A percentile compares a stretch with the other conserved stretches of the same genome.
Conservation (phyloP, 2,797 vertebrate species). For the Argyrosomus regius region DNA sequence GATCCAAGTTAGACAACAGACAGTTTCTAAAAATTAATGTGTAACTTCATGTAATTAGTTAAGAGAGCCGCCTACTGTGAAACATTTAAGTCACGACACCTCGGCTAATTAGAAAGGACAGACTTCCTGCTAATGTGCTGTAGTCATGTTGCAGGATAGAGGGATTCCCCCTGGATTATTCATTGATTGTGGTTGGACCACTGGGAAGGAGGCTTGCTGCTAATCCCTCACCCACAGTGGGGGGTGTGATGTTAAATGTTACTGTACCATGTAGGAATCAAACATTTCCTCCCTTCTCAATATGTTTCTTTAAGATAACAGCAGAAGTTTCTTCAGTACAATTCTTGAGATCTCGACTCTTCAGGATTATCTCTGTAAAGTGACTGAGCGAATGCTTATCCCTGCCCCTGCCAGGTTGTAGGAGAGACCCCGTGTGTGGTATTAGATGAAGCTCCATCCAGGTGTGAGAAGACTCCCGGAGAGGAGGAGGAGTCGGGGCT, state of each 20-base stretch:
- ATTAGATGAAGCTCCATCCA: slow-evolving; percentile 83
- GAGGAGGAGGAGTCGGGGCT: slow-evolving; percentile 82
- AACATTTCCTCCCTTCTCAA: slow-evolving; percentile 3
- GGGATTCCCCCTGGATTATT: slow-evolving; percentile 79
- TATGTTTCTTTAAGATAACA: background rate
- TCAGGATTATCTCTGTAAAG: slow-evolving; percentile 1
- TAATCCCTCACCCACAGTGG: slow-evolving; percentile 62
- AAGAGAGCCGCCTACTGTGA: background rate
- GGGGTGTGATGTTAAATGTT: slow-evolving; percentile 37
- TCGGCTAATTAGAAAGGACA: slow-evolving; percentile 51
- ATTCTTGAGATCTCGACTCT: background rate
- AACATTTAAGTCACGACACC: slow-evolving; percentile 4
- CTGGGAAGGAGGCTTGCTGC: slow-evolving; percentile 54
- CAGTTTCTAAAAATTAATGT: slow-evolving; percentile 3
- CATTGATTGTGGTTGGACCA: slow-evolving; percentile 67
- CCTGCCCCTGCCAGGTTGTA: slow-evolving; percentile 72
- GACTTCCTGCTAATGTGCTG: slow-evolving; percentile 35
- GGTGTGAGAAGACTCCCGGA: slow-evolving; percentile 81
- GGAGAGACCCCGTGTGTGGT: slow-evolving; percentile 78
- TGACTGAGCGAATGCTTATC: slow-evolving; percentile 8
- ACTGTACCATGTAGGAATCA: slow-evolving; percentile 8
- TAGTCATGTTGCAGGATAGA: slow-evolving; percentile 53
- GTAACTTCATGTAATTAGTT: background rate
- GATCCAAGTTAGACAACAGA: slow-evolving; percentile 18
- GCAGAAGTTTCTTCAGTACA: background rate